Conservation (phyloP, 2,113 vertebrate genomes). For the Thamnaconus septentrionalis region DNA sequence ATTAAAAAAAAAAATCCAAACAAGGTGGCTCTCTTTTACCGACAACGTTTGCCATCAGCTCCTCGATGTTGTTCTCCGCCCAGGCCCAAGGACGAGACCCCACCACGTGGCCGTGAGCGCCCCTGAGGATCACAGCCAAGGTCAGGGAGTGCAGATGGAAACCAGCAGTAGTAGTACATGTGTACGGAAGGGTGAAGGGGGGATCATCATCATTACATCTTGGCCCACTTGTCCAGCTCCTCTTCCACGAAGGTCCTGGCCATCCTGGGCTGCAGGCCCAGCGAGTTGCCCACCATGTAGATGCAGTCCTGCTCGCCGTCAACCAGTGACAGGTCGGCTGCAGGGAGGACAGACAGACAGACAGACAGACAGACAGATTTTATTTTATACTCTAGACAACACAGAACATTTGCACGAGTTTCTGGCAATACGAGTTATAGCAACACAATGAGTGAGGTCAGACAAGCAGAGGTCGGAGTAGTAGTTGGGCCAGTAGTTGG, state of each 20-base stretch:
- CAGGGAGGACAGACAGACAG: conserved; percentile 12
- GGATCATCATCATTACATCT: conserved; percentile 72
- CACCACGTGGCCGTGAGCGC: conserved; percentile 81
- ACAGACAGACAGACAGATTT: too few species aligned
- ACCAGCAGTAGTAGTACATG: too few species aligned
- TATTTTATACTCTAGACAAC: too few species aligned
- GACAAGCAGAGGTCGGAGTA: too few species aligned
- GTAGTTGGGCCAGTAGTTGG: too few species aligned
- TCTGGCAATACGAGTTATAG: too few species aligned
- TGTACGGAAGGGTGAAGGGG: too few species aligned
- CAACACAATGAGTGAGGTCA: too few species aligned
- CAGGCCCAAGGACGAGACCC: conserved; percentile 87
- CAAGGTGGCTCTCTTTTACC: conserved; percentile 73
- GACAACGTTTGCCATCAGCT: conserved; percentile 84
- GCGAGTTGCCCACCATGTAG: conserved; percentile 90
- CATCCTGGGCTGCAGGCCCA: conserved; percentile 89
- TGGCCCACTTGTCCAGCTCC: conserved; percentile 93
- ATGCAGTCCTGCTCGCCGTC: conserved; percentile 79
- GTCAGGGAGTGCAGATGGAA: too few species aligned
- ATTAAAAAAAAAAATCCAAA: too few species aligned
- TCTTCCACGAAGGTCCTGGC: conserved; percentile 85
- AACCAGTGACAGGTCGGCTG: conserved; percentile 83
- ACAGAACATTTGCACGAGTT: too few species aligned
- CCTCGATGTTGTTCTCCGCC: conserved; percentile 84
- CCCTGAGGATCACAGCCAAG: conserved; percentile 67